phyloP scores from a whole-genome alignment of 2,888 invertebrate genomes.

The Diadegma fenestrale region DNA sequence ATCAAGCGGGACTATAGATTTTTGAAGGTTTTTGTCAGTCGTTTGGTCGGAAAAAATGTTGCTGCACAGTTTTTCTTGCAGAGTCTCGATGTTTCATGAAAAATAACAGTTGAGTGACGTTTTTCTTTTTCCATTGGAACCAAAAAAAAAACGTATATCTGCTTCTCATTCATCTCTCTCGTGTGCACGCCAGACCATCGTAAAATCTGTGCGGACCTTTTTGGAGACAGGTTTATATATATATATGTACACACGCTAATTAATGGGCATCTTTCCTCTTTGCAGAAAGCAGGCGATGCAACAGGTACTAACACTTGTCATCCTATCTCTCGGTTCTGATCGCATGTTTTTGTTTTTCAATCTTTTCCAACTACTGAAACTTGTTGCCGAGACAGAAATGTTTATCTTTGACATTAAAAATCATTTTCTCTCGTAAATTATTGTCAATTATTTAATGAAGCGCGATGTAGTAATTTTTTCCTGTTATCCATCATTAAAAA shows the following conservation, averaged over 20 bases:
- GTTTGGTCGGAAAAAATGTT: no score
- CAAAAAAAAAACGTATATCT: no score
- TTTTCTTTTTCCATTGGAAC: no score
- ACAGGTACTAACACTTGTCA: constrained; percentile 76
- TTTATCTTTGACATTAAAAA: neutral
- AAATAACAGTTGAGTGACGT: no score
- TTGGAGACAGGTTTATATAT: constrained; percentile 41
- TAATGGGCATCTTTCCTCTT: constrained; percentile 43
- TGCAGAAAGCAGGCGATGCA: constrained; percentile 69
- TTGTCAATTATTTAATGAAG: neutral
- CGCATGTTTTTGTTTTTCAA: constrained; percentile 14
- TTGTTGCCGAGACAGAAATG: neutral
- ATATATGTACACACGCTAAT: constrained; percentile 35
- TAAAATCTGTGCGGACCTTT: constrained; percentile 38
- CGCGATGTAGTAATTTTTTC: neutral
- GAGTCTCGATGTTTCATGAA: no score
- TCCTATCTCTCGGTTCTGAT: constrained; percentile 57
- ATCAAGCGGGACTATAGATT: neutral
- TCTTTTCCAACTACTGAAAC: constrained; percentile 6
- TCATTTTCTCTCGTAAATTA: neutral
- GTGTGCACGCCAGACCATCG: neutral
- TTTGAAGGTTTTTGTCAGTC: no score
- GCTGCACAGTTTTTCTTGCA: no score
- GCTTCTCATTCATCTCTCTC: no score
- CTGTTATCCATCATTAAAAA: neutral